Evolutionary conservation across 2,888 invertebrate species (phyloP).

Genomic region (Epinotia brunnichana): DNA sequence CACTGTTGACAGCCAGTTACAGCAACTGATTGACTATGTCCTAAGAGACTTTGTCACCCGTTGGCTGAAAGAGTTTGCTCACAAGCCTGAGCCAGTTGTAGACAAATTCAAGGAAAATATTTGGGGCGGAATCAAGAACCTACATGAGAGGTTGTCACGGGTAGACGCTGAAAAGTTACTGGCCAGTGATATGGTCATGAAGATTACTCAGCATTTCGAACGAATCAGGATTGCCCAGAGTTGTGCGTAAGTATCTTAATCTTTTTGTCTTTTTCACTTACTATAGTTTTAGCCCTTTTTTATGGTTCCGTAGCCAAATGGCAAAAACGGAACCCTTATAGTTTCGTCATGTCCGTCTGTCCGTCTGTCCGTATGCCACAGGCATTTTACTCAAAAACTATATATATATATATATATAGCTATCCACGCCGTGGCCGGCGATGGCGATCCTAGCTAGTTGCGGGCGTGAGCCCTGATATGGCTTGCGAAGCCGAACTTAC

Average conservation of each 20-base stretch:
- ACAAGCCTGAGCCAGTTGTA: constrained; percentile 86
- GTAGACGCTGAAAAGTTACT: constrained; percentile 92
- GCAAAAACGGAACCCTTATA: no score
- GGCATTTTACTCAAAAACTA: no score
- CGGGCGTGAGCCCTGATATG: no score
- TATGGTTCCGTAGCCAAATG: no score
- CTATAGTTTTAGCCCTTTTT: no score
- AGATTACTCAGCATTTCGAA: constrained; percentile 93
- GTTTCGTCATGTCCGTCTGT: no score
- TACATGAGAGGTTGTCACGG: constrained; percentile 88
- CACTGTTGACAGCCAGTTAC: constrained; percentile 92
- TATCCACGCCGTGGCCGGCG: no score
- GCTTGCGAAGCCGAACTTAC: no score
- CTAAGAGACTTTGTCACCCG: constrained; percentile 90
- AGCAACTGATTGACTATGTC: constrained; percentile 91
- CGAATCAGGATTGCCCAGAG: constrained; percentile 90
- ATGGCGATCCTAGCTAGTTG: no score
- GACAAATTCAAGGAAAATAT: constrained; percentile 90
- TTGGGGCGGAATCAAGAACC: constrained; percentile 90
- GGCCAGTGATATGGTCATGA: constrained; percentile 91
- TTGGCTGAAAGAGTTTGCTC: constrained; percentile 89
- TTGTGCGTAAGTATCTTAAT: constrained; percentile 85
- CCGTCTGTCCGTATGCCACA: no score
- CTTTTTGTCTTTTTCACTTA: not conserved
- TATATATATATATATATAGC: no score